Conservation (phyloP, 2,888 invertebrate genomes). For the Plebejus argus region DNA sequence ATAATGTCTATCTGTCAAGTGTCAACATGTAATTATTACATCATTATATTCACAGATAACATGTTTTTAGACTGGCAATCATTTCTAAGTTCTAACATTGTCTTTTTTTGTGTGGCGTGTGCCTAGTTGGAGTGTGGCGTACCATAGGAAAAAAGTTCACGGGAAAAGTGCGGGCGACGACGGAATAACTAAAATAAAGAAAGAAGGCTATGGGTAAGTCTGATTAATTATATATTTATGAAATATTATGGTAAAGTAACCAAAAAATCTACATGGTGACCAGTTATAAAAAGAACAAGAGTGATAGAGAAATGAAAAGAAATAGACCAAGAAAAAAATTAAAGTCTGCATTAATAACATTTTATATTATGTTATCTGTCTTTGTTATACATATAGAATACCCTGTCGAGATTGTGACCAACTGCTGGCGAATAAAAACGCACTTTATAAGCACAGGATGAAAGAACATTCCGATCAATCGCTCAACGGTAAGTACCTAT, state of each 20-base stretch:
- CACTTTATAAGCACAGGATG: slow-evolving; percentile 69
- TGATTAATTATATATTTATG: neutral
- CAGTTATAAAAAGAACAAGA: neutral
- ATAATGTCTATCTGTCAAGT: no score
- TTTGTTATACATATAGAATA: slow-evolving; percentile 54
- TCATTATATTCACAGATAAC: no score
- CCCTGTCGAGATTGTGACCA: slow-evolving; percentile 71
- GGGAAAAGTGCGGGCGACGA: slow-evolving; percentile 55
- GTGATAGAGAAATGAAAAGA: no score
- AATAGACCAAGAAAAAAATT: no score
- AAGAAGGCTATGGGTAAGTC: slow-evolving; percentile 60
- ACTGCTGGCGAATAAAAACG: slow-evolving; percentile 68
- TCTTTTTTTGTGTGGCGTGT: slow-evolving; percentile 15
- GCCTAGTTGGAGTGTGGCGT: slow-evolving; percentile 70
- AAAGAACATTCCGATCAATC: slow-evolving; percentile 63
- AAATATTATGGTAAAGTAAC: neutral
- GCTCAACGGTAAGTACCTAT: slow-evolving; percentile 40
- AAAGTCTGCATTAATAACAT: neutral
- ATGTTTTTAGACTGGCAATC: neutral
- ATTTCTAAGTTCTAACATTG: neutral
- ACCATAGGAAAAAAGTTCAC: slow-evolving; percentile 73
- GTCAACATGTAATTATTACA: no score
- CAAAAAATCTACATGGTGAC: neutral
- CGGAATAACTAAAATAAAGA: slow-evolving; percentile 50
- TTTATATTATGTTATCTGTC: neutral